These are phyloP conservation scores for Cavia aperea DNA, from an alignment of 2,113 vertebrate species.

Conservation along the genomic window DNA sequence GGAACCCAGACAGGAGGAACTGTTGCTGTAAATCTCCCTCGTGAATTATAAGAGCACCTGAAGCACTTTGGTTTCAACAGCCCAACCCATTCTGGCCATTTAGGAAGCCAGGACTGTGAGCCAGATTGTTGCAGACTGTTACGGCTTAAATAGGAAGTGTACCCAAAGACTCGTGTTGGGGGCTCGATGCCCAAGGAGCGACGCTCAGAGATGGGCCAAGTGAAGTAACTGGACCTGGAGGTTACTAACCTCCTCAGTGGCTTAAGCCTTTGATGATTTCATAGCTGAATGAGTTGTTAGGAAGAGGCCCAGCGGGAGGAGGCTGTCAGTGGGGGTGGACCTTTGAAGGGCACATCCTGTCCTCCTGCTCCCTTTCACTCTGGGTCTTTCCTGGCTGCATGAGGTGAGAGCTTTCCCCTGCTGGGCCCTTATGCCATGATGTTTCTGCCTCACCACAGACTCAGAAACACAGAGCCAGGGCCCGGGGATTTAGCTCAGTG, in stretches of 20 bases:
- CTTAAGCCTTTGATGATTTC: background rate
- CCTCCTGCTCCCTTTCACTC: background rate
- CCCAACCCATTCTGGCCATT: background rate
- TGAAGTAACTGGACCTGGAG: background rate
- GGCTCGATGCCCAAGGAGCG: background rate
- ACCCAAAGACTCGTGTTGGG: background rate
- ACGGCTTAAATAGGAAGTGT: background rate
- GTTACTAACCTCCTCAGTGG: background rate
- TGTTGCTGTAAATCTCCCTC: background rate
- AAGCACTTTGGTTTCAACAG: background rate
- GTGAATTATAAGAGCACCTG: background rate
- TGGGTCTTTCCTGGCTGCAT: background rate
- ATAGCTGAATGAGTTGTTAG: background rate
- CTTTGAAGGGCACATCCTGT: background rate
- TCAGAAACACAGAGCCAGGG: background rate
- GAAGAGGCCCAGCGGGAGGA: background rate
- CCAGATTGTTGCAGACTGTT: background rate
- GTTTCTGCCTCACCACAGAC: background rate
- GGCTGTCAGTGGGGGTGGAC: background rate
- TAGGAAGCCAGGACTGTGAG: background rate
- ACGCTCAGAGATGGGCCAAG: background rate
- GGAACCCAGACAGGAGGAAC: no score
- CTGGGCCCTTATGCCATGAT: background rate
- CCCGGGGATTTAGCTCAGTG: no score
- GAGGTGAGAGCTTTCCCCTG: background rate